phyloP scores from a whole-genome alignment of 2,797 vertebrate genomes.

The Rousettus madagascariensis region DNA sequence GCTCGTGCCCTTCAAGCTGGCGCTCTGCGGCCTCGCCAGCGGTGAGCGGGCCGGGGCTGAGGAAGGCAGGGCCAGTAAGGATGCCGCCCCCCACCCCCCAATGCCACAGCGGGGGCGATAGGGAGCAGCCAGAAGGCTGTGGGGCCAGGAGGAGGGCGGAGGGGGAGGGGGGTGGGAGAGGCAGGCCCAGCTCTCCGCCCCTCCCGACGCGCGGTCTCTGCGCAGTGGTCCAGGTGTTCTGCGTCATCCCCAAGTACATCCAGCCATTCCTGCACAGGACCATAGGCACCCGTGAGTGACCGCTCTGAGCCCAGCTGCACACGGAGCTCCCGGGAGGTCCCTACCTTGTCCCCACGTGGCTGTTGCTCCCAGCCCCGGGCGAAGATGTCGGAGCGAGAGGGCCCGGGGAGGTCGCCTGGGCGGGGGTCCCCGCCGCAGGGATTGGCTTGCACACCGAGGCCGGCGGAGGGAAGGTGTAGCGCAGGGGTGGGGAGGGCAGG shows the following conservation, averaged over 20 bases:
- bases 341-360: fast-evolving
- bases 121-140: background rate
- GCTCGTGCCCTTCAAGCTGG: conserved; percentile 83
- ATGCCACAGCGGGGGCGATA: background rate
- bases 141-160: background rate
- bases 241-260: conserved; percentile 76
- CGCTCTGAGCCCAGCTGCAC: fast-evolving
- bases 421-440: background rate
- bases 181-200: fast-evolving
- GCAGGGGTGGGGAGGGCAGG: background rate
- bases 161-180: background rate
- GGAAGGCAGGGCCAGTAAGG: background rate
- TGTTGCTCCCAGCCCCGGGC: background rate
- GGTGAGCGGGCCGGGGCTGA: conserved; percentile 73
- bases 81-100: background rate
- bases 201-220: background rate
- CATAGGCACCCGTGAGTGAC: conserved; percentile 75
- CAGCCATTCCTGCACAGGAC: conserved; percentile 66
- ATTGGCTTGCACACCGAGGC: background rate
- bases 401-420: background rate
- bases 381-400: background rate
- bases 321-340: fast-evolving
- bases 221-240: conserved; percentile 79
- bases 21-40: conserved; percentile 85
- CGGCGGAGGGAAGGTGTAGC: background rate